Base-by-base conservation (phyloP, 2,888 invertebrate species). In the Sphaeridia pumilis region DNA sequence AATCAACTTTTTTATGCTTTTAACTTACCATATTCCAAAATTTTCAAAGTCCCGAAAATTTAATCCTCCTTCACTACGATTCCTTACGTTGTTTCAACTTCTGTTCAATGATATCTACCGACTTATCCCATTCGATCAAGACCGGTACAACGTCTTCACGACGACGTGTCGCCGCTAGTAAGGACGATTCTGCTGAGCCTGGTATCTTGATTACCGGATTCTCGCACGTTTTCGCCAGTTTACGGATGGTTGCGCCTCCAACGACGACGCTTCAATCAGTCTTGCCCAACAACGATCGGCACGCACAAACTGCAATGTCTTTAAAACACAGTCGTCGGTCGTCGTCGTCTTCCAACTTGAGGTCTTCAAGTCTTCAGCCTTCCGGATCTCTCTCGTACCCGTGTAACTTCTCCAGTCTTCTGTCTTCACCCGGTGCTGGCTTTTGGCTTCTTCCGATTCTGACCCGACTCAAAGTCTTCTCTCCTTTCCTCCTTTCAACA, bases 71-170 rank as follows among this genome's bases (percentile, higher is more conserved):
- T 14, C 5, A 20, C 38, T 38, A 38, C 7, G 38, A 38, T 17
- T 38, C 38, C 5, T 20, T 14, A 5, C 38, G 7, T 17, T 38
- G 12, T 20, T 17, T 38, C 38, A 38, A 17, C 5, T 17, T 5
- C 12, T 14, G 38, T 14, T 7, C 12, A 17, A 38, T 38, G 7
- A 38, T 5, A 20, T 38, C 38, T 14, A 14, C 20, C 17, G 38
- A 38, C 17, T 38, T 38, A 38, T 38, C 38, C 38, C 38, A 38
- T 38, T 38, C 38, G 20, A 38, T 38, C 5, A 38, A 5, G 38
- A 38, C 20, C 7, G 38, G 38, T 5, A 17, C 5, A 5, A n/a
- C n/a, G n/a, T n/a, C n/a, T n/a, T n/a, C n/a, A n/a, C n/a, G n/a
- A n/a, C n/a, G n/a, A n/a, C n/a, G n/a, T n/a, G n/a, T n/a, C n/a